Evolutionary conservation across 2,797 vertebrate species (phyloP).

Genomic region (Masticophis lateralis): DNA sequence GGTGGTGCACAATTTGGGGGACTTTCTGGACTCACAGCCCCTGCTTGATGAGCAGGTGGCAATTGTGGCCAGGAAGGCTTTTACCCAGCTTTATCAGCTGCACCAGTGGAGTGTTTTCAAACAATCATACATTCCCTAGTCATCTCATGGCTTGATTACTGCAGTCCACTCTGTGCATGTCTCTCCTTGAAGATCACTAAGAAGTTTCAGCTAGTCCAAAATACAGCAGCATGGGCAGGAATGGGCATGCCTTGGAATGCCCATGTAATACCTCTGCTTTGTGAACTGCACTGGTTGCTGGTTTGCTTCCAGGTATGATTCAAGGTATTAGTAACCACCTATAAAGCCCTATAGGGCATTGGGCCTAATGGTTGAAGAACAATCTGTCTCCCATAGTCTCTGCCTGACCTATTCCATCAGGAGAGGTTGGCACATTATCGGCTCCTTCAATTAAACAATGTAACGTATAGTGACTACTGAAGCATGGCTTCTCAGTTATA

Average conservation of each 20-base stretch:
- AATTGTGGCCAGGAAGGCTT: no score
- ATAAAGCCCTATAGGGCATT: background rate
- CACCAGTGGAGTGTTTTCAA: background rate
- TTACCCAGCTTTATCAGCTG: no score
- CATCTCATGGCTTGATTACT: background rate
- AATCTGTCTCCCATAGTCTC: background rate
- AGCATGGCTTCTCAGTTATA: background rate
- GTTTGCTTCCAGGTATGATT: background rate
- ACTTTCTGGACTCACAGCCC: no score
- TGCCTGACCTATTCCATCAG: background rate
- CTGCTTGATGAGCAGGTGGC: no score
- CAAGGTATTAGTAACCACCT: background rate
- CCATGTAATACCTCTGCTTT: background rate
- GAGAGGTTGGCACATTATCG: background rate
- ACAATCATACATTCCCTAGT: background rate
- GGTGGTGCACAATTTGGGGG: no score
- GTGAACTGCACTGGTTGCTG: background rate
- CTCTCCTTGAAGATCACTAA: background rate
- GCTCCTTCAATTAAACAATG: background rate
- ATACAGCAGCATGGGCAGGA: background rate
- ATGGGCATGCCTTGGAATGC: background rate
- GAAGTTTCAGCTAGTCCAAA: background rate
- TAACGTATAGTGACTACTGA: background rate
- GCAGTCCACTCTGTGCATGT: background rate
- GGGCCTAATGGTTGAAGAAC: background rate